Conservation (phyloP, 2,888 invertebrate genomes). For the Erynnis tages region DNA sequence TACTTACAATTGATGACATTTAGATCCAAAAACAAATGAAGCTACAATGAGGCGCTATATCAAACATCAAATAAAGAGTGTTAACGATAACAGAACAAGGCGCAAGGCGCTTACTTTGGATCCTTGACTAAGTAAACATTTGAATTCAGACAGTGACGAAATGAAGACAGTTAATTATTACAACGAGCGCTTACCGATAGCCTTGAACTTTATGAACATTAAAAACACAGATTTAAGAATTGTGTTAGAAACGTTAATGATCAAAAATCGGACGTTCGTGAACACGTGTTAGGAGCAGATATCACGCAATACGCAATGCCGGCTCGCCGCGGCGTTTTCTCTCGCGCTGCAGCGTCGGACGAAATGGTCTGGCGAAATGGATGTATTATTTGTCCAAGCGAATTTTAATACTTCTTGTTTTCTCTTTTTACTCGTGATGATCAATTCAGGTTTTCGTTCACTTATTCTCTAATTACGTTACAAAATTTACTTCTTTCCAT, state of each 20-base stretch:
- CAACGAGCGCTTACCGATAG: slow-evolving; percentile 43
- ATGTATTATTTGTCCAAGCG: slow-evolving; percentile 70
- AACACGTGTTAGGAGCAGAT: slow-evolving; percentile 60
- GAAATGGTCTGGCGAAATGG: slow-evolving; percentile 63
- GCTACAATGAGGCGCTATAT: slow-evolving; percentile 65
- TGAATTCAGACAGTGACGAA: slow-evolving; percentile 43
- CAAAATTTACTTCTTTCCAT: neutral
- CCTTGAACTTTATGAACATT: slow-evolving; percentile 67
- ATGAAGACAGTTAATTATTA: slow-evolving; percentile 39
- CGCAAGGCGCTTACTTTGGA: slow-evolving; percentile 43
- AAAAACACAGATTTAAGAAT: slow-evolving; percentile 48
- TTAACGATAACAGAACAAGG: slow-evolving; percentile 64
- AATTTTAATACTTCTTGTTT: slow-evolving; percentile 51
- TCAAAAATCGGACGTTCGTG: slow-evolving; percentile 54
- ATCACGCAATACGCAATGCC: slow-evolving; percentile 66
- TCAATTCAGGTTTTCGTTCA: neutral
- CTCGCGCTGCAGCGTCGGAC: slow-evolving; percentile 57
- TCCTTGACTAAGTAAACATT: slow-evolving; percentile 46
- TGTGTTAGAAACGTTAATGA: slow-evolving; percentile 50
- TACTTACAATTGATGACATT: slow-evolving; percentile 36
- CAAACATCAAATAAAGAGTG: slow-evolving; percentile 58
- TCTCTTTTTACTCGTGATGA: slow-evolving; percentile 51
- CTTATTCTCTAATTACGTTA: neutral
- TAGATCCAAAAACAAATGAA: slow-evolving; percentile 54
- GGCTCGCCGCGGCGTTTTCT: slow-evolving; percentile 59